Conservation (phyloP, 1,140 invertebrate species). For the Melanaphis sacchari region DNA sequence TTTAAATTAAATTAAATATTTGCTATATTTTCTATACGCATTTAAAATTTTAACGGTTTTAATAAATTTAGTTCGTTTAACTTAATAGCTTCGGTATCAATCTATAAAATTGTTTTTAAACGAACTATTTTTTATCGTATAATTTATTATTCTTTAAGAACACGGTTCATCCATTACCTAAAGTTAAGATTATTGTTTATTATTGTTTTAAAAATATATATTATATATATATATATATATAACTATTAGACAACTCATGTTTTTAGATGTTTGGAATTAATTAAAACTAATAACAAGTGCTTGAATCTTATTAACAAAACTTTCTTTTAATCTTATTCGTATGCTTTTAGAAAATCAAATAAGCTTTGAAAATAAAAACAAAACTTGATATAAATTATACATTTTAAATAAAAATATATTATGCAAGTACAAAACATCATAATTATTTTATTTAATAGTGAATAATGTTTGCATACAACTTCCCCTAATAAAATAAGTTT, state of each 20-base stretch:
- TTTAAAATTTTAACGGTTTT: no score
- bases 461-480: neutral
- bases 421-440: neutral
- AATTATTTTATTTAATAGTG: neutral
- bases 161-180: neutral
- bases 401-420: neutral
- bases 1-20: no score
- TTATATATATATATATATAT: neutral
- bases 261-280: neutral
- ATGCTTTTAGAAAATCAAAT: neutral
- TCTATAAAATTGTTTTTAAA: neutral
- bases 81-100: neutral
- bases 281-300: slow-evolving; percentile 28
- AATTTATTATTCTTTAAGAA: neutral
- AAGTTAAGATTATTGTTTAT: neutral
- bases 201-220: neutral
- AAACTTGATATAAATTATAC: neutral
- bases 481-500: neutral
- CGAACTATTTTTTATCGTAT: neutral
- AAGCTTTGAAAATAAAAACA: neutral
- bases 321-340: neutral
- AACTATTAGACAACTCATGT: neutral
- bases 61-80: neutral
- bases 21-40: no score
- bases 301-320: neutral